Base-by-base conservation (phyloP, 1,140 invertebrate genomes). In the Ceratina australensis region DNA sequence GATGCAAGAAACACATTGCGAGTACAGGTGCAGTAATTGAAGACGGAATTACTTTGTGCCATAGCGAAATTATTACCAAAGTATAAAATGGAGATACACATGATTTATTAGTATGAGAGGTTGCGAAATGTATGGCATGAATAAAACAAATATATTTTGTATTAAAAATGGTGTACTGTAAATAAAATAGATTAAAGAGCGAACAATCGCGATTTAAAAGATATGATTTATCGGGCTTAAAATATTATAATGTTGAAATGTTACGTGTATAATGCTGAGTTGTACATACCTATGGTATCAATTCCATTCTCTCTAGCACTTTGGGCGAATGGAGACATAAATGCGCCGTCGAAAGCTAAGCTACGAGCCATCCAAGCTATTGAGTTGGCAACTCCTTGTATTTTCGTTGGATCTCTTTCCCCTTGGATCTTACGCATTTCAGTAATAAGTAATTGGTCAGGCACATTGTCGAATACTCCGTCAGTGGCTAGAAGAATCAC, bases 401-500 rank as follows among this genome's bases (percentile, higher is more conserved):
- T 93, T 82, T 94, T 93, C 59, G 94, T 93, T 57, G 95, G 94
- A 92, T 97, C 95, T 42, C 93, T 93, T 86, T 95, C 95, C 8
- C 95, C 95, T 87, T 95, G 94, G 69, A 94, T 89, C 91, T 95
- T 95, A 50, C 93, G 91, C 90, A 98, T 94, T 92, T 97, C 96
- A 18, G 95, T 95, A 69, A 98, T 92, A 86, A 99, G 95, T 87
- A 98, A 94, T 77, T 95, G 95, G 86, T 98, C 97, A 76, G 97
- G 98, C 84, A 99, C 95, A 93, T 99, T 99, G 93, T 99, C 98
- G 93, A 99, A 99, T 24, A 99, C 97, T 60, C 98, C 98, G 93
- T 99, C 98, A 2, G 98, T 99, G 50, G 98, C 98, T 52, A 99
- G 94, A 42, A 99, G 93, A 86, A 99, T 98, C 50, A 99, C 96